Evolutionary conservation across 2,113 vertebrate species (phyloP).

Genomic region (Nesoenas mayeri): DNA sequence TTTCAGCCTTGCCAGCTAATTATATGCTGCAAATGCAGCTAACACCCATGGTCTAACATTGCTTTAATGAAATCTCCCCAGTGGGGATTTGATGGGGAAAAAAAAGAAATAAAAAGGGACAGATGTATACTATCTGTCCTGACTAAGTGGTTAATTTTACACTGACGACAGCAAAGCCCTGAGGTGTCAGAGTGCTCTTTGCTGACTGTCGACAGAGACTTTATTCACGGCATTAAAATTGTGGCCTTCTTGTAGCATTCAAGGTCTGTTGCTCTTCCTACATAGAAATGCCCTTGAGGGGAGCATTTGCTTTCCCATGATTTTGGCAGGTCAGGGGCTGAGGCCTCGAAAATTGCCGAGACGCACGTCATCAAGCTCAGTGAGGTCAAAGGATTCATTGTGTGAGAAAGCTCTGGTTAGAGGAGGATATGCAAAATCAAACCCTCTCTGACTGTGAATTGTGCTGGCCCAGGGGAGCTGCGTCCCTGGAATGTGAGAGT

Average conservation of each 20-base stretch:
- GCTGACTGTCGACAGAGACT: background rate
- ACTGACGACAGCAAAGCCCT: background rate
- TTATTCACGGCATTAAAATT: background rate
- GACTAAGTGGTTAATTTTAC: background rate
- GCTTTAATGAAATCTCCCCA: constrained; percentile 9
- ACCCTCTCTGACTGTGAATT: background rate
- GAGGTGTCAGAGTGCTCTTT: background rate
- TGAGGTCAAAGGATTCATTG: constrained; percentile 48
- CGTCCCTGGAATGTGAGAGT: background rate
- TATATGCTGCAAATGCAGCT: background rate
- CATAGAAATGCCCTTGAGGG: background rate
- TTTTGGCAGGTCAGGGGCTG: background rate
- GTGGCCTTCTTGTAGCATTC: background rate
- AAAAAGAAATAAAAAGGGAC: background rate
- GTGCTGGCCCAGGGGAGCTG: background rate
- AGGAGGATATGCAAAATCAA: constrained; percentile 7
- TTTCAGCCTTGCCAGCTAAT: constrained; percentile 10
- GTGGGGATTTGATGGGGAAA: background rate
- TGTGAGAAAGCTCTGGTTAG: background rate
- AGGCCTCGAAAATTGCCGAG: background rate
- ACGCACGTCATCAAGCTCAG: background rate
- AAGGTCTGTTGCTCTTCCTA: background rate
- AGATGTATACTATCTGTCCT: background rate
- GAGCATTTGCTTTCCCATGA: background rate
- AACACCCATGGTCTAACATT: background rate